Evolutionary conservation across 2,888 invertebrate genomes (phyloP), one percentile per base, ranked within the genome.

Genomic region (Melanchra persicariae): DNA sequence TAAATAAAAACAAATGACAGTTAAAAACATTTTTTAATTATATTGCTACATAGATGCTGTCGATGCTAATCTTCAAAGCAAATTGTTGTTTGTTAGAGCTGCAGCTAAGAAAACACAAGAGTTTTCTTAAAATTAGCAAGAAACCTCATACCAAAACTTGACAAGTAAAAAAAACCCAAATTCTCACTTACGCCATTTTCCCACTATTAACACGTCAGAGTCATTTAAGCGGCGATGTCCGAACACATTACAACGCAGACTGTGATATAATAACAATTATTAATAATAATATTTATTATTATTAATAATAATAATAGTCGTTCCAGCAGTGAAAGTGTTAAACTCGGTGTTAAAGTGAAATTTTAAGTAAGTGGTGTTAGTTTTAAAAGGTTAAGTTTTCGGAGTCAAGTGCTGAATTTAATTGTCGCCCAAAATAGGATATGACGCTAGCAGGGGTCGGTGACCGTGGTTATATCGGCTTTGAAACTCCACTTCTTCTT

Each of bases 221-320:
- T 67, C 85, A 85, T 65, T 79, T 67, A 72, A 61, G 65, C 57
- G 59, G 60, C 45, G 70, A 57, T 74, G 80, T 67, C 45, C 66
- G 65, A 59, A 59, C 66, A 70, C 71, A 70, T 58, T 51, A 61
- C 64, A 77, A 64, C 57, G 76, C 5, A 26, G 26, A 61, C 34
- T 62, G 70, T 70, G 73, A 69, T 79, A 78, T 76, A 66, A 79
- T 64, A 65, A 82, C 51, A 54, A 70, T 71, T 47, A 77, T 61
- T 72, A 72, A 45, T 55, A 77, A 77, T 74, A 77, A 67, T 79
- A 70, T 43, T 60, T 45, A 74, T 74, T 59, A 79, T 74, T 77
- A 77, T 71, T 79, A 74, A 74, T 73, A 74, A 81, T 57, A 70
- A 30, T 59, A 72, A 66, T 65, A 59, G 51, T 58, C 65, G 5